Evolutionary conservation across 1,140 invertebrate species (phyloP), one percentile per base, ranked within the genome.

Genomic region (Brevipalpus yothersi): DNA sequence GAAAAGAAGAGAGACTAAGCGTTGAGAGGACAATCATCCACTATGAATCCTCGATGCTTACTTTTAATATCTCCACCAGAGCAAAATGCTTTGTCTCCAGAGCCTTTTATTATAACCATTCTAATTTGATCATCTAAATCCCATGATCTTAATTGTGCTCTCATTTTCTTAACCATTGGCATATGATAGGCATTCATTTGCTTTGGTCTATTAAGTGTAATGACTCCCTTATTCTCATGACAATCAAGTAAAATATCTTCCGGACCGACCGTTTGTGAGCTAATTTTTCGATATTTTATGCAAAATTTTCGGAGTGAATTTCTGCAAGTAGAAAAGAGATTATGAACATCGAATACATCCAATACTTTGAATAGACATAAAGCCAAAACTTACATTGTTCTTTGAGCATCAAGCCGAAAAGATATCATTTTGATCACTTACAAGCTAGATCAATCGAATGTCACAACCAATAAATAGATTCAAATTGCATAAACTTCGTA

Each of bases 11-110:
- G 39, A 61, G 43, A 43, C 1, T n/a, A 39, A 5, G 5, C 2
- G 31, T 31, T 31, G 31, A 31, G 31, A 31, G 5, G 31, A 31
- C 19, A 49, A 7, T 19, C 1, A 49, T 31, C 31, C 31, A 31
- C 5, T 3, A 5, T 31, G 2, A 31, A 31, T 31, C 31, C 2
- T 2, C 31, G 31, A 31, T 12, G 11, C 58, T 49, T 60, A 78
- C 77, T 74, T 71, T 84, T 80, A 0, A 99, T 82, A 77, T 99
- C 95, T 2, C 94, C 95, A 23, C 95, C 95, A 58, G 95, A 92
- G 77, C 95, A 99, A 71, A 98, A 99, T 11, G 92, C 86, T 72
- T 94, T 96, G 0, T 83, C 89, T 40, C 90, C 91, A 41, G 62
- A 63, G n/a, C 85, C 88, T 75, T 93, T 92, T 15, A 97, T 78